phyloP scores from a whole-genome alignment of 2,797 vertebrate genomes.

The Acrocephalus scirpaceus region DNA sequence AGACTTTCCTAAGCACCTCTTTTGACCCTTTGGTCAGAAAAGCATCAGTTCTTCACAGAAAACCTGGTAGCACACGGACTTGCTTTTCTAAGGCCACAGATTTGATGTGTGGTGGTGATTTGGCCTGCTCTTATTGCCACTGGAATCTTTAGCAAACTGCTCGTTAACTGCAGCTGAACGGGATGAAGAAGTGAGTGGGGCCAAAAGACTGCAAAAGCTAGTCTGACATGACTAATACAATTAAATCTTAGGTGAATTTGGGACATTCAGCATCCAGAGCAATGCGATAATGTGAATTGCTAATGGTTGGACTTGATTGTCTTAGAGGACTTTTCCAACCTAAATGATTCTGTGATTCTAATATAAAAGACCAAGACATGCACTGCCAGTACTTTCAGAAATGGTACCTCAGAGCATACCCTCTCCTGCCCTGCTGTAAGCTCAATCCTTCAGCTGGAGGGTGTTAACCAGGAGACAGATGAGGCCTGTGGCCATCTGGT shows the following conservation, averaged over 20 bases:
- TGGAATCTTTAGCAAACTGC: not conserved
- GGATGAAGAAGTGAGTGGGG: not conserved
- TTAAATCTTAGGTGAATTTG: not conserved
- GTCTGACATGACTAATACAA: not conserved
- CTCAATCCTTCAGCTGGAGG: not conserved
- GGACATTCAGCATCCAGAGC: not conserved
- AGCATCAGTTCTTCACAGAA: not conserved
- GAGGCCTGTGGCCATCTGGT: not conserved
- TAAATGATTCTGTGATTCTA: not conserved
- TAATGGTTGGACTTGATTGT: not conserved
- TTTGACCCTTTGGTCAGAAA: not conserved
- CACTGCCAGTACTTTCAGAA: not conserved
- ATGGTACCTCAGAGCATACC: not conserved
- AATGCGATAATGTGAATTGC: not conserved
- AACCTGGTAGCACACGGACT: fast-evolving
- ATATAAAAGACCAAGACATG: not conserved
- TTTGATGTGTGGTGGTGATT: not conserved
- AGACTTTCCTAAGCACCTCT: not conserved
- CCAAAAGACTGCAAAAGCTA: not conserved
- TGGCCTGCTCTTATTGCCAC: not conserved
- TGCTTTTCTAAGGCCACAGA: not conserved
- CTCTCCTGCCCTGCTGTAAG: not conserved
- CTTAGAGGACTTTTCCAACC: not conserved
- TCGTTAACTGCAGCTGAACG: not conserved
- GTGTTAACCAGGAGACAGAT: not conserved